Evolutionary conservation across 2,113 vertebrate species (phyloP).

Genomic region (Patagioenas fasciata): DNA sequence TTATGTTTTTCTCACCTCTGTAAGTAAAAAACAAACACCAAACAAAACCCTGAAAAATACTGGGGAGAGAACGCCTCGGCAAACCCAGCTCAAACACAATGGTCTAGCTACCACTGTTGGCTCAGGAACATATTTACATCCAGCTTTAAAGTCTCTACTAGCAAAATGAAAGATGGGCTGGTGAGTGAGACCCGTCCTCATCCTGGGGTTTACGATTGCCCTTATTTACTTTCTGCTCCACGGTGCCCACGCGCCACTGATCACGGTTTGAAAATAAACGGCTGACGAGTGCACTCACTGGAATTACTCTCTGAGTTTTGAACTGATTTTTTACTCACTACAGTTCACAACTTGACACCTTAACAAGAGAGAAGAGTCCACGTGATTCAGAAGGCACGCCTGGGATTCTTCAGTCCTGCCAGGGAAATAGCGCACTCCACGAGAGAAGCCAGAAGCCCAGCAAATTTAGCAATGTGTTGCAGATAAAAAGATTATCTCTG

Average conservation of each 20-base stretch:
- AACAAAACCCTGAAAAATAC: neutral
- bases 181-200: neutral
- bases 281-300: accelerated
- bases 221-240: neutral
- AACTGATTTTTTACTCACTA: neutral
- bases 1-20: neutral
- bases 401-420: neutral
- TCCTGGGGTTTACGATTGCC: neutral
- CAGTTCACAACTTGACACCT: neutral
- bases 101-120: neutral
- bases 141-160: neutral
- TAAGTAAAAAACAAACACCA: neutral
- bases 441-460: neutral
- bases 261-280: accelerated
- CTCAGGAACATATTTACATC: neutral
- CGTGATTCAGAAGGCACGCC: neutral
- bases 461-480: neutral
- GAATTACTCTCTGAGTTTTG: neutral
- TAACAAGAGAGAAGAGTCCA: neutral
- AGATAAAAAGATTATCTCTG: neutral
- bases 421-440: accelerated
- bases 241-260: accelerated
- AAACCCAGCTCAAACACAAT: neutral
- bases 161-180: neutral
- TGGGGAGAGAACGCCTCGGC: neutral